Evolutionary conservation across 2,888 invertebrate genomes (phyloP).

Genomic region (Nesidiocoris tenuis): DNA sequence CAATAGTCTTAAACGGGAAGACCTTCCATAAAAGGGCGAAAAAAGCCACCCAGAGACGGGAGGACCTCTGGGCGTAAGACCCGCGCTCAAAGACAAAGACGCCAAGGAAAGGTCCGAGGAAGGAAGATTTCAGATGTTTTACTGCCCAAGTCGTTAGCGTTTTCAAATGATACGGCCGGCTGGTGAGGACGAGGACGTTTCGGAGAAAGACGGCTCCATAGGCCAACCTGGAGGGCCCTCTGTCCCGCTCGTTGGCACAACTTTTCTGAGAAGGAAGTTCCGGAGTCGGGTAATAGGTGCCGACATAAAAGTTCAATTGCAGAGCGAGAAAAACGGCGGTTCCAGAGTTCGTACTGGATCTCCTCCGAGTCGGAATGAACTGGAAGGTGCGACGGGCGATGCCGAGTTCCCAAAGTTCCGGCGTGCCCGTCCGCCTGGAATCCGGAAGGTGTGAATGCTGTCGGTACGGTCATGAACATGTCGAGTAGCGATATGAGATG

Average conservation of each 20-base stretch:
- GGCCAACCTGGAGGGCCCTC: not conserved
- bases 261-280: slow-evolving; percentile 36
- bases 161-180: slow-evolving; percentile 36
- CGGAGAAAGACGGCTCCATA: slow-evolving; percentile 6
- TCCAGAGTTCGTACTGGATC: not conserved
- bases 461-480: too few species aligned
- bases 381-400: not conserved
- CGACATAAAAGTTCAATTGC: slow-evolving; percentile 41
- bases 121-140: slow-evolving; percentile 42
- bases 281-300: slow-evolving; percentile 31
- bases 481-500: too few species aligned
- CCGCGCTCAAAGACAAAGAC: slow-evolving; percentile 11
- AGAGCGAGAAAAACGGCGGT: not conserved
- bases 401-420: too few species aligned
- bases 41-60: not conserved
- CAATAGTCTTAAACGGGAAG: slow-evolving; percentile 38
- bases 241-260: not conserved
- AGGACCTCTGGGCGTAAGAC: not conserved
- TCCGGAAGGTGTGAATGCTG: too few species aligned
- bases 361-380: not conserved
- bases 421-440: too few species aligned
- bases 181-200: slow-evolving; percentile 29
- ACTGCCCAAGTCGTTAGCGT: slow-evolving; percentile 38
- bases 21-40: slow-evolving; percentile 32
- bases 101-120: slow-evolving; percentile 1